phyloP scores from a whole-genome alignment of 2,888 invertebrate genomes.

The Xestia rhomboidea region DNA sequence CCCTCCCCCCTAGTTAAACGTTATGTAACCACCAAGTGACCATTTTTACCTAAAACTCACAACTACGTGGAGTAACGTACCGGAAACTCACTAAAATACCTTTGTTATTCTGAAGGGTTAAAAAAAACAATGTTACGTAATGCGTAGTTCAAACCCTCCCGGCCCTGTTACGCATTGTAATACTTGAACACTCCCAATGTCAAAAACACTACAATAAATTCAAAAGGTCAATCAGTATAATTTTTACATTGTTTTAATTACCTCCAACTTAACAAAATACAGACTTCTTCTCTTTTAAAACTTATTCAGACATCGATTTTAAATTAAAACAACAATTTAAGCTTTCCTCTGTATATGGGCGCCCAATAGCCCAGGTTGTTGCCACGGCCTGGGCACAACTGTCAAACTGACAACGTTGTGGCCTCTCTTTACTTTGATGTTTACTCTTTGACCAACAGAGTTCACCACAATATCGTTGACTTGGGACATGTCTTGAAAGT shows the following conservation, averaged over 20 bases:
- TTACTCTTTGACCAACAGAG: conserved; percentile 90
- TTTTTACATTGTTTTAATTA: conserved; percentile 2
- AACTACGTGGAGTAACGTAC: too few relatives aligned
- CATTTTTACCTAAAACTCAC: too few relatives aligned
- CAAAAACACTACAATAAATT: not conserved
- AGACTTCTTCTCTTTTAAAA: not conserved
- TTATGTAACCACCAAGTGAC: too few relatives aligned
- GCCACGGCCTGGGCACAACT: conserved; percentile 94
- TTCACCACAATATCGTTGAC: conserved; percentile 93
- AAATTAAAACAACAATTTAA: conserved; percentile 16
- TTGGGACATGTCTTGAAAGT: conserved; percentile 93
- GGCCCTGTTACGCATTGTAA: too few relatives aligned
- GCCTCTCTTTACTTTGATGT: conserved; percentile 88
- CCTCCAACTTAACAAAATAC: conserved; percentile 4
- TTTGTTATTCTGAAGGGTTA: too few relatives aligned
- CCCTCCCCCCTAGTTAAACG: too few relatives aligned
- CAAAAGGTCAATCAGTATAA: not conserved
- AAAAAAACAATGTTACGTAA: too few relatives aligned
- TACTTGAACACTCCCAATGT: too few relatives aligned
- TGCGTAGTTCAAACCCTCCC: too few relatives aligned
- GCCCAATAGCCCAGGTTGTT: conserved; percentile 94
- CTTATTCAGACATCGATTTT: not conserved
- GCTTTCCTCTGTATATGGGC: conserved; percentile 79
- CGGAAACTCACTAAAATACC: too few relatives aligned
- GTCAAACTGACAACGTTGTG: conserved; percentile 88